These are phyloP conservation scores for Alethe diademata DNA, from an alignment of 2,113 vertebrate species.

Conservation along the genomic window DNA sequence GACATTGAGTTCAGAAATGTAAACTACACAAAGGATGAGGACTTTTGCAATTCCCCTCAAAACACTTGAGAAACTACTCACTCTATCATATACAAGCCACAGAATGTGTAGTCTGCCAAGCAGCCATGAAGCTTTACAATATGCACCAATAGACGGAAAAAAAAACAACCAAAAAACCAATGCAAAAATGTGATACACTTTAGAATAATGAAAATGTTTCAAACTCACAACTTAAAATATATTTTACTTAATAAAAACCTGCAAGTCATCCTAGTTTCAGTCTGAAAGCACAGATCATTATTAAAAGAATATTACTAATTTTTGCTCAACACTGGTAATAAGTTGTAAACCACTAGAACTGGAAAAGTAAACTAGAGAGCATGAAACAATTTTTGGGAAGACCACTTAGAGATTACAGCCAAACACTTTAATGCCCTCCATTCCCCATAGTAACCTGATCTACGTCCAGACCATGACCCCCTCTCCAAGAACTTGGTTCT, in stretches of 20 bases:
- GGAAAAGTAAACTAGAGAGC: not conserved
- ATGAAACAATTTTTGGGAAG: not conserved
- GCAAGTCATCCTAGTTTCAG: not conserved
- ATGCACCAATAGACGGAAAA: not conserved
- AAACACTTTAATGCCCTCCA: not conserved
- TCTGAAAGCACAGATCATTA: not conserved
- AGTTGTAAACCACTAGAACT: not conserved
- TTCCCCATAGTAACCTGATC: not conserved
- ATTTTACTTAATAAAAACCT: not conserved
- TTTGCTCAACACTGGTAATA: not conserved
- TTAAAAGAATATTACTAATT: not conserved
- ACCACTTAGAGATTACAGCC: not conserved
- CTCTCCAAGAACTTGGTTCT: not conserved
- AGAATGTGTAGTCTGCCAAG: not conserved
- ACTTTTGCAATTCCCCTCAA: not conserved
- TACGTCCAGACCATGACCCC: not conserved
- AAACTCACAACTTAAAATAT: not conserved
- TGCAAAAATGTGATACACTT: not conserved
- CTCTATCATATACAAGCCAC: not conserved
- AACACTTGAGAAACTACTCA: not conserved
- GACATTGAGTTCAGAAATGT: not conserved
- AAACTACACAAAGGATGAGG: not conserved
- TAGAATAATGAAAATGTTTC: not conserved
- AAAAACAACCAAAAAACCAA: rapidly evolving
- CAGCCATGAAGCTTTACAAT: not conserved